phyloP scores from a whole-genome alignment of 30 jellyfish, hydroid and myxozoan genomes.

The Turritopsis dohrnii region DNA sequence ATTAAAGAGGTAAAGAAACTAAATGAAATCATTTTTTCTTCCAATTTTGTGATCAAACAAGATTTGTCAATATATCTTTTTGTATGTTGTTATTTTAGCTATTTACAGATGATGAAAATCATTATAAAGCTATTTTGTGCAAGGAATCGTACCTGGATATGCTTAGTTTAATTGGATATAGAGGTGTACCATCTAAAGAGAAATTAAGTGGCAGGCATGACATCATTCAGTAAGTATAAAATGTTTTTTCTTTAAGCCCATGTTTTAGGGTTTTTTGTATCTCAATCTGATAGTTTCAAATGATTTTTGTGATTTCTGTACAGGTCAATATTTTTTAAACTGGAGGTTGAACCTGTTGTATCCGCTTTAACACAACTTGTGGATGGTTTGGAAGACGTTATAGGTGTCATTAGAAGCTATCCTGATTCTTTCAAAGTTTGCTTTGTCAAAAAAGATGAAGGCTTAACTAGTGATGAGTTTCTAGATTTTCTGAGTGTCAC shows the following conservation, averaged over 20 bases:
- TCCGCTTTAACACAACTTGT: neutral
- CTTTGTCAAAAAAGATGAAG: neutral
- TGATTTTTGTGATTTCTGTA: neutral
- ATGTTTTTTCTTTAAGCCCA: neutral
- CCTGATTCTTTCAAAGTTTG: constrained; percentile 3
- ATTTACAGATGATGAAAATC: neutral
- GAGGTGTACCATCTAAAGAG: neutral
- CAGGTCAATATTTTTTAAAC: neutral
- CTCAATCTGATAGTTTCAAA: too few relatives aligned
- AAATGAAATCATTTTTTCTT: too few relatives aligned
- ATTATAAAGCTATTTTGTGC: neutral
- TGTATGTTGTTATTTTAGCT: neutral
- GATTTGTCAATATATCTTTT: neutral
- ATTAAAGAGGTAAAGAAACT: neutral
- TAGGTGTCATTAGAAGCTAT: neutral
- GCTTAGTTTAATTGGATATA: neutral
- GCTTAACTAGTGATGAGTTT: neutral
- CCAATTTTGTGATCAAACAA: neutral
- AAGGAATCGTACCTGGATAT: neutral
- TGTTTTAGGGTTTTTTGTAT: neutral
- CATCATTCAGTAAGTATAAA: neutral
- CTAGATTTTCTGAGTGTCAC: neutral
- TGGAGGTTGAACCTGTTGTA: neutral
- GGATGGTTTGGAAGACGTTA: neutral
- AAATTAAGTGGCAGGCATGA: neutral